Evolutionary conservation across 2,113 vertebrate species (phyloP).

Genomic region (Burhinus bistriatus): DNA sequence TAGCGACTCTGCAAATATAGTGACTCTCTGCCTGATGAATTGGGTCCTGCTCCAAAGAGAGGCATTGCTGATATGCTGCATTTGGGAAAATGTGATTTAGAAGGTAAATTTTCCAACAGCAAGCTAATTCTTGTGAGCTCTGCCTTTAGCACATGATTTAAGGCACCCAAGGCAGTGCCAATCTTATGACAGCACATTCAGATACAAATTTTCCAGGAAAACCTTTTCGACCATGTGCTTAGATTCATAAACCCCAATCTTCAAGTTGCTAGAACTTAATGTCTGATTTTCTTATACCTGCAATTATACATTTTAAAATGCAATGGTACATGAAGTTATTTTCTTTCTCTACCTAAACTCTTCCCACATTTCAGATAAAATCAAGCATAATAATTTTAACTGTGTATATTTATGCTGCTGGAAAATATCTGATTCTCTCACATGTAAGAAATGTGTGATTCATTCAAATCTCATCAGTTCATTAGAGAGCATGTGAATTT

Average conservation of each 20-base stretch:
- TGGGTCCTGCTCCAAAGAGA: not conserved
- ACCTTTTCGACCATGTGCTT: not conserved
- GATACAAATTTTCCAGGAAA: not conserved
- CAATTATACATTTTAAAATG: not conserved
- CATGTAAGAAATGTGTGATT: not conserved
- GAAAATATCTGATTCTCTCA: not conserved
- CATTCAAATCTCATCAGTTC: conserved; percentile 18
- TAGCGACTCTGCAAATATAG: not conserved
- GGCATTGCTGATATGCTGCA: not conserved
- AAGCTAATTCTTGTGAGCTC: not conserved
- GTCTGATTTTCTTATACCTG: not conserved
- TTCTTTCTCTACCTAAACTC: not conserved
- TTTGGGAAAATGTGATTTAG: not conserved
- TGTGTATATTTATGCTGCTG: not conserved
- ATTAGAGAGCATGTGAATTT: conserved; percentile 23
- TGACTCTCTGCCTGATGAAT: not conserved
- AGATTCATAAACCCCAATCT: not conserved
- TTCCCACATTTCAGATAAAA: not conserved
- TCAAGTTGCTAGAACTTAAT: not conserved
- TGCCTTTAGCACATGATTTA: not conserved
- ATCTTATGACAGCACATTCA: not conserved
- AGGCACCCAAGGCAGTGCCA: not conserved
- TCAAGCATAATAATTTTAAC: not conserved
- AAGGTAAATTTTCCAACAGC: not conserved
- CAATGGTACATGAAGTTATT: not conserved